These are phyloP conservation scores for Bemisia tabaci DNA, from an alignment of 1,140 invertebrate genomes.

Conservation along the genomic window DNA sequence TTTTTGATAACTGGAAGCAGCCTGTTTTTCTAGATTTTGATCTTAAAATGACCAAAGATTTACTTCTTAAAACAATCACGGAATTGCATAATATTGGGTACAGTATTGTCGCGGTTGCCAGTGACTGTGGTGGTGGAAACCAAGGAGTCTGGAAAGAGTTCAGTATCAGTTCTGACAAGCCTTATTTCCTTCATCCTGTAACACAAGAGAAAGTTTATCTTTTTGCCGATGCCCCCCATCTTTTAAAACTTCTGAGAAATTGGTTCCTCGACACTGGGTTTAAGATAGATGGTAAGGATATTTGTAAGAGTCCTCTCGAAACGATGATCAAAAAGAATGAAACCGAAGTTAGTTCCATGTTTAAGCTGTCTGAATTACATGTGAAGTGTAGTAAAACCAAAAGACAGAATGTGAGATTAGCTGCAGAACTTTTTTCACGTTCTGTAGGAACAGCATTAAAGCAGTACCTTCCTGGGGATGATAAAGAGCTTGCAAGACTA, in stretches of 20 bases:
- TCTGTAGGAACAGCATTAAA: slow-evolving; percentile 15
- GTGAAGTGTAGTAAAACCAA: slow-evolving; percentile 11
- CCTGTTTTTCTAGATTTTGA: slow-evolving; percentile 29
- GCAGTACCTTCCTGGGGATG: slow-evolving; percentile 10
- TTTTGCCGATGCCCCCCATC: slow-evolving; percentile 23
- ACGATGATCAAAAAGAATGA: slow-evolving; percentile 9
- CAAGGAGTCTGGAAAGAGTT: slow-evolving; percentile 26
- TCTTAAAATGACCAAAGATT: slow-evolving; percentile 24
- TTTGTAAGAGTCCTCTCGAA: slow-evolving; percentile 15
- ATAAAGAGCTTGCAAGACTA: slow-evolving; percentile 6
- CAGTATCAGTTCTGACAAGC: slow-evolving; percentile 16
- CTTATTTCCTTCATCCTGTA: slow-evolving; percentile 20
- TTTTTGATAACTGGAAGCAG: slow-evolving; percentile 30
- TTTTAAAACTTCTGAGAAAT: slow-evolving; percentile 25
- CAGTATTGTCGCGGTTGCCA: slow-evolving; percentile 26
- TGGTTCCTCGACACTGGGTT: slow-evolving; percentile 24
- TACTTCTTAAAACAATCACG: slow-evolving; percentile 22
- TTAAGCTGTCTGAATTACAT: slow-evolving; percentile 16
- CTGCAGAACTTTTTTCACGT: slow-evolving; percentile 18
- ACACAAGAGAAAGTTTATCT: slow-evolving; percentile 19
- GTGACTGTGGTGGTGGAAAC: slow-evolving; percentile 26
- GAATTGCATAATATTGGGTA: slow-evolving; percentile 22
- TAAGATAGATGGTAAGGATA: slow-evolving; percentile 10
- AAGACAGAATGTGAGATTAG: slow-evolving; percentile 18
- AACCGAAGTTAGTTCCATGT: slow-evolving; percentile 16